Percentiles rank a stretch among this genome's conserved stretches.
Evolutionary conservation across 1,140 invertebrate genomes (phyloP).

Genomic region (Diabrotica undecimpunctata): DNA sequence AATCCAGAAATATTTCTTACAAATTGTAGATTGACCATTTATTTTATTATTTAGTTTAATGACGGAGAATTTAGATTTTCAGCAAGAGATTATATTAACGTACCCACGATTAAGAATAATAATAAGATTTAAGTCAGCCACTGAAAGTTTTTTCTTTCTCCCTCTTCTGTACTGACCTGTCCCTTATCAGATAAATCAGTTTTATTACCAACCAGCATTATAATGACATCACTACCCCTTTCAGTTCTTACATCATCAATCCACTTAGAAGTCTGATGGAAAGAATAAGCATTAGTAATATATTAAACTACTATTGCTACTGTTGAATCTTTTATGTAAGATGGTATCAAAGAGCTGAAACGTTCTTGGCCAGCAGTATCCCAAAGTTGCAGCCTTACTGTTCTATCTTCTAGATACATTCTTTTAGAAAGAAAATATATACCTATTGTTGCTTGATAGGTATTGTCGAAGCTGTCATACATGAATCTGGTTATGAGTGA

Average conservation of each 20-base stretch:
- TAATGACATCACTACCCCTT: slow-evolving; percentile 98
- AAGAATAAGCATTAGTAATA: slow-evolving; percentile 98
- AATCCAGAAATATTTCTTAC: too few species aligned
- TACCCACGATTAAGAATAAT: too few species aligned
- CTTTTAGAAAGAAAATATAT: slow-evolving; percentile 99
- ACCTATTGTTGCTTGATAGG: slow-evolving; percentile 99
- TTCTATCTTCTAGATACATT: slow-evolving; percentile 99
- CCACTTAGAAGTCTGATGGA: slow-evolving; percentile 99
- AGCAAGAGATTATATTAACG: too few species aligned
- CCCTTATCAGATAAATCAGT: slow-evolving; percentile 98
- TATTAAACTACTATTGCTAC: slow-evolving; percentile 99
- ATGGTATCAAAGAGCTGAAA: slow-evolving; percentile 97
- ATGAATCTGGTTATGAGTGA: slow-evolving; percentile 99
- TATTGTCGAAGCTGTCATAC: slow-evolving; percentile 99
- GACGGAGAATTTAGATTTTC: too few species aligned
- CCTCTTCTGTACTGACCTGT: slow-evolving; percentile 97
- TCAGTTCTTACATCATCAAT: slow-evolving; percentile 99
- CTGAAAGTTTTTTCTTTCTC: slow-evolving; percentile 95
- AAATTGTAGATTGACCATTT: too few species aligned
- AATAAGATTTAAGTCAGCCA: too few species aligned
- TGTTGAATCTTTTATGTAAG: slow-evolving; percentile 98
- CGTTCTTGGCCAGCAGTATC: slow-evolving; percentile 98
- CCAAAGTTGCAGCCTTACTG: slow-evolving; percentile 96
- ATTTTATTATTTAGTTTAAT: too few species aligned
- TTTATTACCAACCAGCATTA: slow-evolving; percentile 99